Conservation (phyloP, 2,797 vertebrate genomes). For the Danio albolineatus region DNA sequence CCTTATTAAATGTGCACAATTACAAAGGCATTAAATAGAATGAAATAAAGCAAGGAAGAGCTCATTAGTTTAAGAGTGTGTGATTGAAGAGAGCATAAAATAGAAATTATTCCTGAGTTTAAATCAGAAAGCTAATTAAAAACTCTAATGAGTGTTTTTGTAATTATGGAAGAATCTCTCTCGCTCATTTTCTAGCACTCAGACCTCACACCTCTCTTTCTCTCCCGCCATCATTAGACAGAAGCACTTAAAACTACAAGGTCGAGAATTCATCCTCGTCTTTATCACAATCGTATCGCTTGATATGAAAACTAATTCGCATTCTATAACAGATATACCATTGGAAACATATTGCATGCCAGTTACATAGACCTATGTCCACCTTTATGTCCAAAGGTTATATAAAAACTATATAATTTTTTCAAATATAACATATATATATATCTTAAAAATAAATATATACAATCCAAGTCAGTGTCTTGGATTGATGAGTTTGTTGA, state of each 20-base stretch:
- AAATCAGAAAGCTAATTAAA: slow-evolving; percentile 64
- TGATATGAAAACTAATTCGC: slow-evolving; percentile 26
- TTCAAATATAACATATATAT: too few relatives aligned
- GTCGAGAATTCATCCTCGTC: slow-evolving; percentile 17
- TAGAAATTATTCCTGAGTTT: slow-evolving; percentile 60
- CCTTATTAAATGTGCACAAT: slow-evolving; percentile 61
- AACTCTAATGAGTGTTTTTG: slow-evolving; percentile 61
- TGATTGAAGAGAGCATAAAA: slow-evolving; percentile 61
- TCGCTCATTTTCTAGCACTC: slow-evolving; percentile 10
- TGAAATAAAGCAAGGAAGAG: slow-evolving; percentile 57
- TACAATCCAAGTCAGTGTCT: too few relatives aligned
- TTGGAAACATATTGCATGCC: background rate
- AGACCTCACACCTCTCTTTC: slow-evolving; percentile 2
- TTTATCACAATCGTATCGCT: slow-evolving; percentile 4
- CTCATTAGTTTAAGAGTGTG: slow-evolving; percentile 62
- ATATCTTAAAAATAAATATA: too few relatives aligned
- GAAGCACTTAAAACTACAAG: slow-evolving; percentile 33
- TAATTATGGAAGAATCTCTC: slow-evolving; percentile 55
- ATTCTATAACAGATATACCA: slow-evolving; percentile 4
- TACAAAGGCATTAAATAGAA: slow-evolving; percentile 61
- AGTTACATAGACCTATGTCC: background rate
- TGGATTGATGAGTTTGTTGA: too few relatives aligned
- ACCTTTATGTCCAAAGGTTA: background rate
- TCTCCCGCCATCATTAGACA: slow-evolving; percentile 21
- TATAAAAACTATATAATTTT: background rate